These are phyloP conservation scores for Deroplatys truncata DNA, from an alignment of 2,888 invertebrate species.

Conservation along the genomic window DNA sequence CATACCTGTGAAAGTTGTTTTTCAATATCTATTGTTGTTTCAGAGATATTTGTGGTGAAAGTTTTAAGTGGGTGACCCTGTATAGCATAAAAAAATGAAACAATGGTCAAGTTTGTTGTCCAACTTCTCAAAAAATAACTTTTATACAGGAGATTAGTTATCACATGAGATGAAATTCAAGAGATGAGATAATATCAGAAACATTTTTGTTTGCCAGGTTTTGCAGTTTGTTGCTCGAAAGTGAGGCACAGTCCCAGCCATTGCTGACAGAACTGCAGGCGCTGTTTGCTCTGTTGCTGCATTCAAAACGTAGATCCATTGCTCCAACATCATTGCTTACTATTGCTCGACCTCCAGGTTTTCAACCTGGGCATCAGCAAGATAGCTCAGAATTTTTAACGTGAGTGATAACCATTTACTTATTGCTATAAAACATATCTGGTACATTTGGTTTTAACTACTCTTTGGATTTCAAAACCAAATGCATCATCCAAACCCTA, in stretches of 20 bases:
- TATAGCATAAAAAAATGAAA: too few species aligned
- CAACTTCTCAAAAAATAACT: too few species aligned
- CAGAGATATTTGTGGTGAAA: too few species aligned
- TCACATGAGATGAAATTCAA: too few species aligned
- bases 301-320: constrained; percentile 61
- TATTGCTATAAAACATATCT: neutral
- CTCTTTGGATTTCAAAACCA: too few species aligned
- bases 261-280: constrained; percentile 65
- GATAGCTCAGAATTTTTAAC: constrained; percentile 85
- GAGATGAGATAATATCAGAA: too few species aligned
- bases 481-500: too few species aligned
- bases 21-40: too few species aligned
- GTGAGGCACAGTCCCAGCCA: constrained; percentile 36
- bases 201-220: constrained; percentile 60
- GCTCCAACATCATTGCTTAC: constrained; percentile 68
- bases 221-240: constrained; percentile 40
- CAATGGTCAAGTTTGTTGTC: too few species aligned
- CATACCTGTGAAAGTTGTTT: too few species aligned
- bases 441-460: neutral
- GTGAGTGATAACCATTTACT: constrained; percentile 40
- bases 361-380: constrained; percentile 73
- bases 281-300: constrained; percentile 68
- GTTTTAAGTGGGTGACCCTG: too few species aligned
- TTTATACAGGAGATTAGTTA: too few species aligned
- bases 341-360: constrained; percentile 71